Evolutionary conservation across 2,113 vertebrate species (phyloP).

Genomic region (Megaptera novaeangliae): DNA sequence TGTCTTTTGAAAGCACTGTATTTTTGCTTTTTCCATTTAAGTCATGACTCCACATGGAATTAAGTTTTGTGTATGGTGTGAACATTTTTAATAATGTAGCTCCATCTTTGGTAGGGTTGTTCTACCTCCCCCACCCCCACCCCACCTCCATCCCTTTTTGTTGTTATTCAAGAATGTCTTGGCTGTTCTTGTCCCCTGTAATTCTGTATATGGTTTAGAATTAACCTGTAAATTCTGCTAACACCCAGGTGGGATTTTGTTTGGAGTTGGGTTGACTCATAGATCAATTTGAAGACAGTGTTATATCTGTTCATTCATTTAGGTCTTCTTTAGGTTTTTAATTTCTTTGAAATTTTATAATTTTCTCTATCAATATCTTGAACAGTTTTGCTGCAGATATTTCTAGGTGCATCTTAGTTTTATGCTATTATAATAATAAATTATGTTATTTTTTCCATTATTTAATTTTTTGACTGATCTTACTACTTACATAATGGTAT

Average conservation of each 20-base stretch:
- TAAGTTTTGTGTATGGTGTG: not conserved
- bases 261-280: not conserved
- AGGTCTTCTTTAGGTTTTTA: not conserved
- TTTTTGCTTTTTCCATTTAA: not conserved
- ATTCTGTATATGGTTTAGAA: not conserved
- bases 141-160: not conserved
- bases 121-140: not conserved
- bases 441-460: not conserved
- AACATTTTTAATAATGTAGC: not conserved
- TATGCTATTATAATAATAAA: not conserved
- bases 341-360: not conserved
- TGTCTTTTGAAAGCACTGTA: not conserved
- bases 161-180: not conserved
- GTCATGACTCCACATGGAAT: not conserved
- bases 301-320: not conserved
- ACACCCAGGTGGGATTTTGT: not conserved
- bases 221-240: not conserved
- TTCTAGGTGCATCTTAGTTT: not conserved
- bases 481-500: not conserved
- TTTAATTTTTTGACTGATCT: not conserved
- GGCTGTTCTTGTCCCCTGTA: not conserved
- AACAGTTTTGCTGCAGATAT: not conserved
- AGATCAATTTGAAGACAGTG: not conserved
- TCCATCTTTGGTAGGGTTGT: not conserved
- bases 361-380: not conserved